Base-by-base conservation (phyloP, 37 sponge, comb jelly and placozoan species). In the Ianthella basta region DNA sequence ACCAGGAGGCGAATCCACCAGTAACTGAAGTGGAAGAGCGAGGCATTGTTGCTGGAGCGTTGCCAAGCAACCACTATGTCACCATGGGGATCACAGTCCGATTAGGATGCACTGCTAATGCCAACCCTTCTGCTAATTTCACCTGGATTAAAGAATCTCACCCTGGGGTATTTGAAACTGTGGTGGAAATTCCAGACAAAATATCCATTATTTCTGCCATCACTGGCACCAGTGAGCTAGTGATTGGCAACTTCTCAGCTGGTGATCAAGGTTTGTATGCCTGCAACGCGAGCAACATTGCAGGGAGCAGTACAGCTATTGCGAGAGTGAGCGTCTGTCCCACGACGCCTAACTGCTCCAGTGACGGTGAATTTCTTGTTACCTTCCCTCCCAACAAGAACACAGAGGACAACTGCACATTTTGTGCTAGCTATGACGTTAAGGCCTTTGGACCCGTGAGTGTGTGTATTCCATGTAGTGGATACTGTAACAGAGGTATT, bases 361-460 rank as follows among this genome's bases (percentile, higher is more conserved):
- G 54, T 12, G n/a, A 24, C 2, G 54, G n/a, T 19, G 40, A 75
- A 39, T 50, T 50, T 44, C 37, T 44, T 5, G 15, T 75, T 36
- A 18, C 15, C 12, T 14, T 21, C 4, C 21, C 50, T 21, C 78
- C 54, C 4, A 12, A 75, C 38, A 39, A 39, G 2, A 4, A 41
- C 44, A 75, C 78, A 41, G 1, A 24, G 53, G 78, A 75, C 25
- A 75, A 40, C 37, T 75, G 78, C 53, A 40, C 78, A 15, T 23
- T 21, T 24, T 50, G 54, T 50, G 54, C 54, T 40, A 39, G 40
- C 53, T 75, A 75, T 53, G 23, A 41, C 12, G 53, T 44, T 32
- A 25, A 24, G 16, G 37, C 25, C 6, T 75, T 40, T 75, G 78
- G 78, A 19, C 78, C 78, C 1, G 78, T 75, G 41, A 75, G 78